Evolutionary conservation across 2,797 vertebrate genomes (phyloP), one percentile per base, ranked within the genome.

Genomic region (Enoplosus armatus): DNA sequence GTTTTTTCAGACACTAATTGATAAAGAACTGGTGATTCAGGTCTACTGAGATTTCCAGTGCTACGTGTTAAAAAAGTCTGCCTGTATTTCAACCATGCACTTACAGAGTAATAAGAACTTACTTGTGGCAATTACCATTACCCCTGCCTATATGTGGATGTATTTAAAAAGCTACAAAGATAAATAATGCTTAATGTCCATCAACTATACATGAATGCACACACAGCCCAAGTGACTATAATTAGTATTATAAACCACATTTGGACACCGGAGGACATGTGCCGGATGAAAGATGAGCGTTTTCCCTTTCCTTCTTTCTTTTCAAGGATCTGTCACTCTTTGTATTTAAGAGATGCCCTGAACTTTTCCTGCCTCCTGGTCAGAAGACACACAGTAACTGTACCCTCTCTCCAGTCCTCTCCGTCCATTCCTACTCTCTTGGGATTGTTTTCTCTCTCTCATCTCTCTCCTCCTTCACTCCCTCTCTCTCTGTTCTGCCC

Each of bases 311-410:
- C 33, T 58, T 10, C 45, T 73, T 79, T 45, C 33, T 58, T 74
- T 73, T 73, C 55, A 79, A 48, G 6, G 60, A 54, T 85, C 54
- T 68, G 59, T 84, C 75, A 77, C 12, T 83, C 80, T 84, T 62
- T 62, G 54, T 79, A 15, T 80, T 88, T 45, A 88, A 77, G 54
- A 77, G 24, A 29, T 77, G 48, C 47, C 31, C 58, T 87, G 72
- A 83, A 88, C 81, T 65, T 62, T 59, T 50, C 72, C 75, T 73
- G 69, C 80, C 80, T 87, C 56, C 72, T 68, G 78, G 81, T 73
- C 61, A 81, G 31, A 58, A 71, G 72, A 81, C 33, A 26, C 47
- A 55, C 9, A 22, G 74, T 70, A 74, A 66, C 45, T 48, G 53
- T 59, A 45, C 41, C 39, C 73, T 61, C 60, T 83, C 70, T 65